These are phyloP conservation scores for Epinotia bilunana DNA, from an alignment of 2,888 invertebrate species.

Conservation along the genomic window DNA sequence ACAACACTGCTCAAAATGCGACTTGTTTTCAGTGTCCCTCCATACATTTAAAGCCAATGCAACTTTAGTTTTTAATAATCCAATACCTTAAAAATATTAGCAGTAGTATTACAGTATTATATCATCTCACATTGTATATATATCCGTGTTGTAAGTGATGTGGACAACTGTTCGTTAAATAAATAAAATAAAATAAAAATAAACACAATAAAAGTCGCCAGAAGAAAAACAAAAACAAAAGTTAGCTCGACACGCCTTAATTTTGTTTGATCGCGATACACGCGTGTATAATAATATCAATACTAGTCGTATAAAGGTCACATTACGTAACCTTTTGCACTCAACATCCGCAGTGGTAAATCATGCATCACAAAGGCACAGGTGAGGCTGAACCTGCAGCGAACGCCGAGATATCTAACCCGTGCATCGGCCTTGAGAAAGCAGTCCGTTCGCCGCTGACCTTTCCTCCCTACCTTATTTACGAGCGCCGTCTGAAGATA, in stretches of 20 bases:
- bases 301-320: slow-evolving; percentile 8
- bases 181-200: no score
- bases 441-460: slow-evolving; percentile 51
- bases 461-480: slow-evolving; percentile 74
- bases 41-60: no score
- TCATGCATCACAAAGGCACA: slow-evolving; percentile 50
- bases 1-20: no score
- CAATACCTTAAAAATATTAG: no score
- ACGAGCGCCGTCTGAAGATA: slow-evolving; percentile 69
- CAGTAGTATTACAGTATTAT: no score
- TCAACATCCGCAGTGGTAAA: slow-evolving; percentile 34
- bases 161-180: no score
- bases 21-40: no score
- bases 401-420: slow-evolving; percentile 68
- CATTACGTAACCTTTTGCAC: slow-evolving; percentile 25
- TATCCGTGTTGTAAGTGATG: no score
- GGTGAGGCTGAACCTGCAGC: slow-evolving; percentile 70
- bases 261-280: neutral
- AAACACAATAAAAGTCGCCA: no score
- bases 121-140: no score
- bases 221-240: no score
- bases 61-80: no score
- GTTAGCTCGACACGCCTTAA: neutral
- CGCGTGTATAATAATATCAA: neutral
- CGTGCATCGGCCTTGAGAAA: slow-evolving; percentile 69